Base-by-base conservation (phyloP, 2,113 vertebrate species). In the Myotis brandtii region DNA sequence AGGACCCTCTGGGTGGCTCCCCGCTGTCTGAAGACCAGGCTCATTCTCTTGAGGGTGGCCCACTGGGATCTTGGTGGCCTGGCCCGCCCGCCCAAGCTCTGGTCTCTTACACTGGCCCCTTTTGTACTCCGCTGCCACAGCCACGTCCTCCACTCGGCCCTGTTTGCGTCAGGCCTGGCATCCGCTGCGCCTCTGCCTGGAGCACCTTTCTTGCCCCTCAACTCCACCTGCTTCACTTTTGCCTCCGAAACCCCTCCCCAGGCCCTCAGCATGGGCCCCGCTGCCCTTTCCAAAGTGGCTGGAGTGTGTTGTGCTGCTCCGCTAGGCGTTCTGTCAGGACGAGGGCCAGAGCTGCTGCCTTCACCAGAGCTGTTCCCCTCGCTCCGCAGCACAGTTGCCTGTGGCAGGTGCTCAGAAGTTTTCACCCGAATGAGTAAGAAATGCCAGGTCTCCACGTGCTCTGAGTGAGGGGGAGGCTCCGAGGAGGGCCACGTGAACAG, bases 101-200 rank as follows among this genome's bases (percentile, higher is more conserved):
- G 2, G 0, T 18, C 43, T 10, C 52, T 21, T 10, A 0, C 1
- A 0, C 34, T 10, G 8, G 14, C 27, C 46, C 21, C 32, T 10
- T n/a, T 5, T 2, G 8, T 43, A 0, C 20, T 48, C 8, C 10
- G 0, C 25, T 17, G 20, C 37, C 9, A 0, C 0, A 0, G n/a
- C 79, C 5, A 2, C 0, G 0, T 6, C 52, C 3, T 77, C 62
- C 25, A 2, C 1, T 12, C 3, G 0, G 0, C 56, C 23, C 32
- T 7, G 1, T 27, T 59, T 12, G 25, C 2, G 2, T 32, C 67
- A 11, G 6, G 12, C 34, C 50, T 75, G 9, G 67, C 6, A 0
- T 1, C 1, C 3, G 6, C 54, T 1, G 0, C 6, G 3, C n/a
- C 32, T 25, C 52, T 77, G 37, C 59, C 59, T 21, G 11, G 50